These are phyloP conservation scores for Mayetiola destructor DNA, from an alignment of 2,888 invertebrate species.

Conservation along the genomic window DNA sequence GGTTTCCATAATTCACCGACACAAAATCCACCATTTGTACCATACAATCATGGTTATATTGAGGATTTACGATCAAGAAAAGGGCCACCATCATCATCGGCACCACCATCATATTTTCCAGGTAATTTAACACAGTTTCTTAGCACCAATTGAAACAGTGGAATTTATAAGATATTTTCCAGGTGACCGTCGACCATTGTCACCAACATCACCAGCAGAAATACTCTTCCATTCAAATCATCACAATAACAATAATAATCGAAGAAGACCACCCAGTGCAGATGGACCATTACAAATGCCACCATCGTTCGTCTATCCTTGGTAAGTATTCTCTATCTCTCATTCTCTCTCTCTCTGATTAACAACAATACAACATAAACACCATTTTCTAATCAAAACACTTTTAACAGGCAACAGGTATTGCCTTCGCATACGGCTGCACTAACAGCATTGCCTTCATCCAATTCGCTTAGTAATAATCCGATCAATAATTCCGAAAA, in stretches of 20 bases:
- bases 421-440: constrained; percentile 26
- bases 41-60: constrained; percentile 60
- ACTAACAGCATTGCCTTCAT: constrained; percentile 17
- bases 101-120: constrained; percentile 45
- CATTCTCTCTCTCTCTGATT: too few relatives aligned
- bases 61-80: constrained; percentile 56
- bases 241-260: constrained; percentile 17
- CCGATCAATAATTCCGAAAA: constrained; percentile 12
- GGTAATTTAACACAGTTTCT: constrained; percentile 20
- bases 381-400: too few relatives aligned
- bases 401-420: too few relatives aligned
- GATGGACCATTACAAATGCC: constrained; percentile 40
- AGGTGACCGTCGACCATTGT: constrained; percentile 27
- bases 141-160: too few relatives aligned
- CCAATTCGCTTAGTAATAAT: constrained; percentile 10
- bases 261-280: constrained; percentile 49
- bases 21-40: constrained; percentile 75
- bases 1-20: constrained; percentile 78
- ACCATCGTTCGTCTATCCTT: constrained; percentile 37
- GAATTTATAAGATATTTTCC: too few relatives aligned
- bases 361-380: neutral
- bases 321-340: too few relatives aligned
- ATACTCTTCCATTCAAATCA: constrained; percentile 23
- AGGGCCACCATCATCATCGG: constrained; percentile 53
- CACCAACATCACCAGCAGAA: constrained; percentile 29